Base-by-base conservation (phyloP, 2,888 invertebrate species). In the Saturnia japonica region DNA sequence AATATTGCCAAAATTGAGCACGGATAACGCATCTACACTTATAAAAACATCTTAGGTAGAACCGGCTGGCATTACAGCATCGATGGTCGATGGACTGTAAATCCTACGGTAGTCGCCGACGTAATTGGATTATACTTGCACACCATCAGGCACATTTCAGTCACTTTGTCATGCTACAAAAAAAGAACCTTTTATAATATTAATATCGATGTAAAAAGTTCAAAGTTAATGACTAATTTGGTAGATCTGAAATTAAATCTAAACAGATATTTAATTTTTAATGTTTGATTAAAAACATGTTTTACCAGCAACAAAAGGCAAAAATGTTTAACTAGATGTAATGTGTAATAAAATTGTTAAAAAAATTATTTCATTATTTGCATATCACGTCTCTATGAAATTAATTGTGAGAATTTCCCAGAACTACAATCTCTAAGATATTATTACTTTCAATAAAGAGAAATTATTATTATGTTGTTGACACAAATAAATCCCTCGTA, bases 391-490 rank as follows among this genome's bases (percentile, higher is more conserved):
- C 54, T 54, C 54, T 54, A 4, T 34, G 34, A 14, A 51, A 51
- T 1, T 19, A 1, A 19, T 51, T 51, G 16, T 51, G 25, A 60
- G 16, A 25, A 60, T 6, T 60, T 60, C 57, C 14, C 25, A 60
- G 57, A 60, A 60, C 28, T 60, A 14, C 14, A 60, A 25, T 60
- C 9, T 28, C 28, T 60, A 25, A 28, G 14, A 14, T 0, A 14
- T 60, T 60, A 71, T 69, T 68, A 40, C 8, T 45, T 16, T 28
- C 67, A 28, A 47, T 25, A 67, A 68, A 34, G 4, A 42, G 28
- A 67, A 67, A 1, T 7, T 7, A 19, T 67, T 47, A 25, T 43
- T 47, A 47, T 25, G 28, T 47, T 28, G 25, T 47, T 47, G 25
- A 68, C 54, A n/a, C 16, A 22, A 68, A 28, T 12, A n/a, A 51